Conservation (phyloP, 2,113 vertebrate genomes). For the Cryptotis parvus region DNA sequence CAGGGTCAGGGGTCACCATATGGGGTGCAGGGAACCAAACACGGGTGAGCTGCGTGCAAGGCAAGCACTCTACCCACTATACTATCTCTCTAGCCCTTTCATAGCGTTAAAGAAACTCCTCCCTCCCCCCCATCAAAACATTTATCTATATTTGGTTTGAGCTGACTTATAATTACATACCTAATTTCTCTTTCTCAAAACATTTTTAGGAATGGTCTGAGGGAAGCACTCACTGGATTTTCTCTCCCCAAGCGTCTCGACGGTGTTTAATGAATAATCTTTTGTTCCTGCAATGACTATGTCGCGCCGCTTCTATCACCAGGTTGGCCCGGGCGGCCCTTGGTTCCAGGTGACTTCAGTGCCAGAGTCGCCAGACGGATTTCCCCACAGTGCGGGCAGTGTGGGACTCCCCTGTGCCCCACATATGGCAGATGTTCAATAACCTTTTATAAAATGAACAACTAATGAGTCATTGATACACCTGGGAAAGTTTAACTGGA, state of each 20-base stretch:
- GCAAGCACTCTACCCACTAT: no score
- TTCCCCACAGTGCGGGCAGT: not conserved
- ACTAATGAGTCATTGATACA: conserved; percentile 52
- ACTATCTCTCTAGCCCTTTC: no score
- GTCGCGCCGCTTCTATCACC: not conserved
- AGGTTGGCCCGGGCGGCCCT: not conserved
- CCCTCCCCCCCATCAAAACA: conserved; percentile 3
- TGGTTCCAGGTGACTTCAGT: not conserved
- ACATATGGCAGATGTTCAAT: not conserved
- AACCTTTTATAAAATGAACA: conserved; percentile 54
- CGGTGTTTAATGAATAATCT: conserved; percentile 35
- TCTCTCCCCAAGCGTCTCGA: conserved; percentile 26
- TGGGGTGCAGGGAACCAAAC: no score
- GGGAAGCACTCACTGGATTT: not conserved
- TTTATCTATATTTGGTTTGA: conserved; percentile 21
- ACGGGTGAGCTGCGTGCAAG: no score
- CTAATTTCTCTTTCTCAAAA: conserved; percentile 28
- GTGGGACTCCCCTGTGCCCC: not conserved
- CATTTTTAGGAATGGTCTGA: conserved; percentile 55
- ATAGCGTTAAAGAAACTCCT: not conserved
- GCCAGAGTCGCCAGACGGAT: not conserved
- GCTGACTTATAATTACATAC: conserved; percentile 23
- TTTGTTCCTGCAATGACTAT: not conserved
- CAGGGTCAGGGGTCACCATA: no score
- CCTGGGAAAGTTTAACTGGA: conserved; percentile 60